Base-by-base conservation (phyloP, 2,888 invertebrate genomes). In the Drosophila monieri region DNA sequence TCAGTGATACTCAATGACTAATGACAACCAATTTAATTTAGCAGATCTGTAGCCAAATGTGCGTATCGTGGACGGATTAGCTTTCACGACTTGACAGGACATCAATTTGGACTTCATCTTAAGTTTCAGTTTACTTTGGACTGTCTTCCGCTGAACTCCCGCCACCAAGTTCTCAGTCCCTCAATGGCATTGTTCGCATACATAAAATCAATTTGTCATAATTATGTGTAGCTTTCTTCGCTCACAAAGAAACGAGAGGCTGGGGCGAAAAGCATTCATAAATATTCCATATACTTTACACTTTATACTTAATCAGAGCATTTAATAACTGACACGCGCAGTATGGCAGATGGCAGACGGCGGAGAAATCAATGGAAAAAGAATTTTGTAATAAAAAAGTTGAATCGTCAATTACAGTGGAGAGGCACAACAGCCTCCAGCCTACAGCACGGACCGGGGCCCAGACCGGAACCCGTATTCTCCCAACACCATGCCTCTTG, bases 241-340 rank as follows among this genome's bases (percentile, higher is more conserved):
- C n/a, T 47, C 39, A 18, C 39, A 41, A 12, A 18, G 44, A 9
- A 41, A 18, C 9, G 3, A 25, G 25, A 9, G 14, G 27, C 39
- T 5, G 30, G 3, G 14, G 39, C 56, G 6, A 39, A 15, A 39
- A 41, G 55, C 68, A 67, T 66, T 65, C 71, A 81, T 85, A 87
- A 81, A 87, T 58, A 73, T 72, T 74, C 59, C 39, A 69, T 72
- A 41, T 41, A 41, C 44, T 70, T 86, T 77, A 67, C 49, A 41
- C 37, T 70, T 80, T 77, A 47, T 71, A 83, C 80, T 83, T 88
- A 88, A 85, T 83, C 81, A 88, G 80, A 77, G 69, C 74, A 79
- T 88, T 83, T 85, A 85, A 88, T 88, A 83, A 83, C 77, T 85
- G 81, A 71, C 81, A 81, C 85, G 74, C 66, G 83, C 85, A 78